Evolutionary conservation across 2,888 invertebrate genomes (phyloP).

Genomic region (Argyresthia albistria): DNA sequence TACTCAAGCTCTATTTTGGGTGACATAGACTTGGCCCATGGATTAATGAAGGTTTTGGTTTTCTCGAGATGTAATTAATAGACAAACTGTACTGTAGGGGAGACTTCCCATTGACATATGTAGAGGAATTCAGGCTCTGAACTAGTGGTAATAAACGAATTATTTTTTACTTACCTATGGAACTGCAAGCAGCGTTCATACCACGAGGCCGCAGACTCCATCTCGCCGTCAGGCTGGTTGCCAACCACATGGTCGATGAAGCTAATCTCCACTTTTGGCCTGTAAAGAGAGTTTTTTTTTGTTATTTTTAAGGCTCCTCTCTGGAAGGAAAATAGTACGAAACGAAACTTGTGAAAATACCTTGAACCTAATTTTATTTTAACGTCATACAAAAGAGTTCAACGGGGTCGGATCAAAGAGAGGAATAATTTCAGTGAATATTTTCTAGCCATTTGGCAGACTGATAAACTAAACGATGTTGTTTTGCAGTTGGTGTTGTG

Average conservation of each 20-base stretch:
- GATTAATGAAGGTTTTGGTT: no score
- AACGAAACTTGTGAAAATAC: no score
- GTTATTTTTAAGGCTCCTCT: no score
- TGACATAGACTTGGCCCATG: no score
- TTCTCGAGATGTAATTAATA: no score
- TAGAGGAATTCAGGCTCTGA: neutral
- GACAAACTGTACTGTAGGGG: no score
- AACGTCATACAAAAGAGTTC: neutral
- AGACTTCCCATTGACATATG: neutral
- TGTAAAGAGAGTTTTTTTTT: slow-evolving; percentile 37
- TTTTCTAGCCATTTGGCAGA: neutral
- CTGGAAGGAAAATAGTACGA: no score
- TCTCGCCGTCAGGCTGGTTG: slow-evolving; percentile 93
- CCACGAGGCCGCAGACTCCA: slow-evolving; percentile 94
- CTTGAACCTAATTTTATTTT: no score
- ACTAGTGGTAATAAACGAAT: no score
- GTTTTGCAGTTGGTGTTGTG: no score
- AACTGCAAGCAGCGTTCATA: slow-evolving; percentile 74
- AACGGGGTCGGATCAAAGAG: neutral
- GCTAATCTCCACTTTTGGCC: slow-evolving; percentile 81
- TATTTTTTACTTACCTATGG: slow-evolving; percentile 49
- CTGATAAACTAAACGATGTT: no score
- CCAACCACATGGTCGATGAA: slow-evolving; percentile 98
- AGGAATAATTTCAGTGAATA: neutral
- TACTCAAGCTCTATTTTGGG: no score